phyloP scores from a whole-genome alignment of 2,113 vertebrate genomes.

The Hypanus sabinus region DNA sequence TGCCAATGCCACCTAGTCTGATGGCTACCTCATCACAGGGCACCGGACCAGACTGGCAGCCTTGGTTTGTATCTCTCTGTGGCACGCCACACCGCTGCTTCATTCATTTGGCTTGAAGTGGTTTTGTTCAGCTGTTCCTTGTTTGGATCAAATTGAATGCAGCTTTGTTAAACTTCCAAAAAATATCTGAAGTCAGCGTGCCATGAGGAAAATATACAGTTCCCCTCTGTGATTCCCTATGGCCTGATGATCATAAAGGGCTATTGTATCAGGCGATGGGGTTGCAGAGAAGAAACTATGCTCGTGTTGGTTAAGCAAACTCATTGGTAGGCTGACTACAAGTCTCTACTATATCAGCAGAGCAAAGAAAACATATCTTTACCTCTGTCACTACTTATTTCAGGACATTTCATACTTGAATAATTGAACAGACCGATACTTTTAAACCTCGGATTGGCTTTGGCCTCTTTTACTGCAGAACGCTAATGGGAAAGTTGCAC shows the following conservation, averaged over 20 bases:
- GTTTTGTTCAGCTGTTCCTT: neutral
- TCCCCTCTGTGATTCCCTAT: neutral
- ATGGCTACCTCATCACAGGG: neutral
- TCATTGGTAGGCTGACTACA: neutral
- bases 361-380: neutral
- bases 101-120: neutral
- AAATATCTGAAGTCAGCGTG: neutral
- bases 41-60: neutral
- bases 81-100: neutral
- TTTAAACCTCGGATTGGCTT: neutral
- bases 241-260: neutral
- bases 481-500: neutral
- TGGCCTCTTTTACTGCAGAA: neutral
- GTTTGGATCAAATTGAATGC: neutral
- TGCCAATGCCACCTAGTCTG: neutral
- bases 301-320: neutral
- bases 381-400: neutral
- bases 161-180: neutral
- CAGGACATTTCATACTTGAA: neutral
- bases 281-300: neutral
- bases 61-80: neutral
- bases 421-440: neutral
- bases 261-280: too few species aligned
- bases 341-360: neutral
- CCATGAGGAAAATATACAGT: neutral